Conservation (phyloP, 2,888 invertebrate species). For the Drosophila neonasuta region DNA sequence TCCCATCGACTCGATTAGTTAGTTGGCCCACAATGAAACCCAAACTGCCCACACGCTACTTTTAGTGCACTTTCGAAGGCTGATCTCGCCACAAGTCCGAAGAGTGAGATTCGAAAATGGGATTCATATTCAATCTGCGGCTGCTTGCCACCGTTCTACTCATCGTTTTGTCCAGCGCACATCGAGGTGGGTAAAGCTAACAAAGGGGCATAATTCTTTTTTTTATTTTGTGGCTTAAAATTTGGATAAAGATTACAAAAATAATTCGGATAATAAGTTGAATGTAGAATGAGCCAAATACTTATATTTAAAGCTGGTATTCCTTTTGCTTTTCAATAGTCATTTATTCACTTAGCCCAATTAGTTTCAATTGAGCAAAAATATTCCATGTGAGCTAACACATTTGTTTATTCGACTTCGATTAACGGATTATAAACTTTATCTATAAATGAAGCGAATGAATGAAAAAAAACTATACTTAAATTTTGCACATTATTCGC, state of each 20-base stretch:
- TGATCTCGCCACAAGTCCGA: slow-evolving; percentile 37
- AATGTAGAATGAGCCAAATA: too few species aligned
- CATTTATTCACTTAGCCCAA: too few species aligned
- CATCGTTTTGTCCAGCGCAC: slow-evolving; percentile 22
- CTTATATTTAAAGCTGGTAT: too few species aligned
- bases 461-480: background rate
- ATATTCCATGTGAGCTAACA: background rate
- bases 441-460: background rate
- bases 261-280: too few species aligned
- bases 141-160: slow-evolving; percentile 34
- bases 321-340: too few species aligned
- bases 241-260: too few species aligned
- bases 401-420: background rate
- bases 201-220: background rate
- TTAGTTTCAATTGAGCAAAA: too few species aligned
- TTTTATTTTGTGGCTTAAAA: too few species aligned
- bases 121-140: slow-evolving; percentile 17
- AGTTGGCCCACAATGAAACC: slow-evolving; percentile 4
- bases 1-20: slow-evolving; percentile 27
- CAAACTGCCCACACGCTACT: background rate
- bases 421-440: background rate
- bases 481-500: too few species aligned
- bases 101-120: slow-evolving; percentile 34
- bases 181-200: slow-evolving; percentile 42
- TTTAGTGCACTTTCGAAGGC: slow-evolving; percentile 53